Percentiles rank a stretch among this genome's conserved stretches.
Conservation (phyloP, 2,888 invertebrate species). For the Chalcis sispes region DNA sequence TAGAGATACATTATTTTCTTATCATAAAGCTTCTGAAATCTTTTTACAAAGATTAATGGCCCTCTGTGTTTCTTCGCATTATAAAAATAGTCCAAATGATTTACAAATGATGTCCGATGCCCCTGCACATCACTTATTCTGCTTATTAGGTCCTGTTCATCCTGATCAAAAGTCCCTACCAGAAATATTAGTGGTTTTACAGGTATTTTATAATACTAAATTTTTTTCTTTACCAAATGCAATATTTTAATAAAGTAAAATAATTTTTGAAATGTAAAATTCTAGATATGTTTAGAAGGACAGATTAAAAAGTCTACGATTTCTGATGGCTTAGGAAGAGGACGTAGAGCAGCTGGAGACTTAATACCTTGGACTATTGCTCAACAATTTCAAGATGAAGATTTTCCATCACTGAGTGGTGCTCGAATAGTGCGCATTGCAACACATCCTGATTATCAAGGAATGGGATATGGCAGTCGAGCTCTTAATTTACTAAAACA, state of each 20-base stretch:
- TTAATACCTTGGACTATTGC: slow-evolving; percentile 99
- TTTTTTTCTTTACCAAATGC: neutral
- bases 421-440: slow-evolving; percentile 97
- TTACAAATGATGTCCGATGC: slow-evolving; percentile 99
- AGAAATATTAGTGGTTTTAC: slow-evolving; percentile 95
- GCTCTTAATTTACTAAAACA: slow-evolving; percentile 90
- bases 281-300: slow-evolving; percentile 83
- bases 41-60: slow-evolving; percentile 95
- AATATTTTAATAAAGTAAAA: neutral
- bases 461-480: slow-evolving; percentile 97
- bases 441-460: slow-evolving; percentile 97
- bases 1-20: slow-evolving; percentile 96
- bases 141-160: slow-evolving; percentile 91
- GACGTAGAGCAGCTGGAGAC: slow-evolving; percentile 95
- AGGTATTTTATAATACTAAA: slow-evolving; percentile 78
- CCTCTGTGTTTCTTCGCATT: slow-evolving; percentile 97
- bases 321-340: slow-evolving; percentile 87
- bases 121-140: slow-evolving; percentile 98
- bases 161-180: slow-evolving; percentile 85
- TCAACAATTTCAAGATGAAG: slow-evolving; percentile 95
- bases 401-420: slow-evolving; percentile 93
- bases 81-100: slow-evolving; percentile 99
- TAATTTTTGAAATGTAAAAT: slow-evolving; percentile 11
- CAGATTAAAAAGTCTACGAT: slow-evolving; percentile 84
- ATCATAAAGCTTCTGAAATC: slow-evolving; percentile 93